Evolutionary conservation across 2,888 invertebrate species (phyloP), one percentile per base, ranked within the genome.

Genomic region (Oscheius sp.): DNA sequence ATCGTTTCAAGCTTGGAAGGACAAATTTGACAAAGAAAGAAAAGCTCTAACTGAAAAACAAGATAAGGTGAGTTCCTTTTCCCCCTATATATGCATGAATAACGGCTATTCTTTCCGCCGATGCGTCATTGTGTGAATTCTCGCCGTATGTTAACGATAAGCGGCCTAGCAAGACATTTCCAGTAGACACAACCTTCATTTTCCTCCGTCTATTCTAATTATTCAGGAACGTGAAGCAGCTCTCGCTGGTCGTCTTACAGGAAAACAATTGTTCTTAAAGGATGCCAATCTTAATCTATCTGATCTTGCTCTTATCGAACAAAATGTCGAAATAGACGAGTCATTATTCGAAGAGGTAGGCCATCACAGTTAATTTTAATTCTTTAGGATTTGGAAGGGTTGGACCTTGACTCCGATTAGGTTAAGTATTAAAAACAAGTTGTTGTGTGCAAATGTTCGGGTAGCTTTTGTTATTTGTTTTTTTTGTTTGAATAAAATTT

Each of bases 1-100:
- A 88, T 92, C 94, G 6, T 98, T 98, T 87, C 88, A 95, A 84
- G 92, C 90, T 26, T 98, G 98, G 98, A 94, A 95, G 86, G 90
- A 91, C 68, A 90, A 91, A 73, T 98, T 98, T 89, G 96, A 97
- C 87, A 91, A 91, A 33, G 95, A 96, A 86, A 91, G 92, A 88
- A 63, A 67, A 24, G 78, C 81, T 8, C 67, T 72, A n/a, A 70
- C 72, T 12, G 78, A 78, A 24, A 74, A 73, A 26, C 76, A 77
- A 22, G 74, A 77, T n/a, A 77, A 74, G 67, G 75, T 76, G 20
- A 22, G 62, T 66, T 24, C n/a, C n/a, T n/a, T n/a, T n/a, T n/a
- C 24, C 17, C 54, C 2, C 4, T 14, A 14, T 26, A 28, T 26
- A 28, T 5, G 26, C 28, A 12, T 26, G 50, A 22, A 28, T 50